A percentile compares a stretch with the other conserved stretches of the same genome.
Conservation (phyloP, 2,113 vertebrate genomes). For the Sminthopsis crassicaudata region DNA sequence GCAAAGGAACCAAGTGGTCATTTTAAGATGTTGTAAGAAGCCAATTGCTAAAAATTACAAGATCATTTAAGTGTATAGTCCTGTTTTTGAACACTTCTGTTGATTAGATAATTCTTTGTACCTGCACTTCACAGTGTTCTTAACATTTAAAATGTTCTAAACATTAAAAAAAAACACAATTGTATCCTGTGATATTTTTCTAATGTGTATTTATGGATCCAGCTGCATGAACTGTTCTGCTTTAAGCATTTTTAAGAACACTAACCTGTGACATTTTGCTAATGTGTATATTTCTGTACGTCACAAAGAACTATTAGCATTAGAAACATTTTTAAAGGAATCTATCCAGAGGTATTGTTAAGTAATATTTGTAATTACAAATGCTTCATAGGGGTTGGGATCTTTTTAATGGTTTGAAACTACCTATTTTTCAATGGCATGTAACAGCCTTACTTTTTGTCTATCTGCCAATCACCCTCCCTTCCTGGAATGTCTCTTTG, state of each 20-base stretch:
- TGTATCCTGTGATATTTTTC: constrained; percentile 62
- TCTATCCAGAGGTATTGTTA: constrained; percentile 60
- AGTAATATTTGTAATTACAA: constrained; percentile 57
- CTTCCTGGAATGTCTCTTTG: not conserved
- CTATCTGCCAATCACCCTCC: constrained; percentile 1
- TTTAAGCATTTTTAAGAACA: constrained; percentile 65
- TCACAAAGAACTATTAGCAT: constrained; percentile 56
- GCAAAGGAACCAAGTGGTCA: not conserved
- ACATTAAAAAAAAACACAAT: not conserved
- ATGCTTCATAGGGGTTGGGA: constrained; percentile 17
- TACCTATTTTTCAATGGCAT: not conserved
- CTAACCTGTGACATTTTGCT: constrained; percentile 68
- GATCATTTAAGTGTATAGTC: not conserved
- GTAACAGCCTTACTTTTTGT: not conserved
- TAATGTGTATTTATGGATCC: constrained; percentile 66
- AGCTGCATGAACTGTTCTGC: constrained; percentile 48
- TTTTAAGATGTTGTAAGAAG: not conserved
- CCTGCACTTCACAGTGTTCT: constrained; percentile 28
- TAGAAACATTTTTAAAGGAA: constrained; percentile 57
- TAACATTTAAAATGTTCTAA: constrained; percentile 54
- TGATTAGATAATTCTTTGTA: constrained; percentile 57
- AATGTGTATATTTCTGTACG: constrained; percentile 60
- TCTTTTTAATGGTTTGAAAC: not conserved
- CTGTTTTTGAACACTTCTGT: constrained; percentile 4
- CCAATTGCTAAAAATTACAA: not conserved